These are phyloP conservation scores for Popillia japonica DNA, from an alignment of 1,140 invertebrate genomes.

Conservation along the genomic window DNA sequence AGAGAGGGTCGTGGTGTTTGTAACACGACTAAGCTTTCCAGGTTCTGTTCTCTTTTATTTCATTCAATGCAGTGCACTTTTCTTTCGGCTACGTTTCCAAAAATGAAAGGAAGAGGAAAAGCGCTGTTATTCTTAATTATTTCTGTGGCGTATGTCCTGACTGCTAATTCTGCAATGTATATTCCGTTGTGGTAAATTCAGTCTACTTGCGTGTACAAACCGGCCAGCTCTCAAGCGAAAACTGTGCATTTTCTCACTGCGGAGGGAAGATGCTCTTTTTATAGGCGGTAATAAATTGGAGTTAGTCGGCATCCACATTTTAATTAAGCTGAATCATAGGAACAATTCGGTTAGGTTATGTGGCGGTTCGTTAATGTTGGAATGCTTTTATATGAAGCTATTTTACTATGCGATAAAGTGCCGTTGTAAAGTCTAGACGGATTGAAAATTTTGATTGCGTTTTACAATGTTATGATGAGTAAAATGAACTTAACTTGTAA, in stretches of 20 bases:
- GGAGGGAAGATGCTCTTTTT: not conserved
- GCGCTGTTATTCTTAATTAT: constrained; percentile 2
- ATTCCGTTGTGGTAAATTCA: not conserved
- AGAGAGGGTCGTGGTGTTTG: not conserved
- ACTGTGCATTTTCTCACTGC: not conserved
- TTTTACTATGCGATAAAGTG: not conserved
- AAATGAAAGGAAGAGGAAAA: not conserved
- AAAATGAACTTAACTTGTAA: too few relatives aligned
- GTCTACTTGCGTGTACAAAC: not conserved
- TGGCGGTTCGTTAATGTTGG: not conserved
- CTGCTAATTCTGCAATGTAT: not conserved
- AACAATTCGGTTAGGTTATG: not conserved
- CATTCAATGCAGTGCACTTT: not conserved
- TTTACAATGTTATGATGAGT: too few relatives aligned
- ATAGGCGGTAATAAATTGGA: not conserved
- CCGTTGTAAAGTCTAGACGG: not conserved
- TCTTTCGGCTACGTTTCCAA: not conserved
- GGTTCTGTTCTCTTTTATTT: too few relatives aligned
- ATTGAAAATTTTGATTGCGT: too few relatives aligned
- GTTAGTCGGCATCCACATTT: not conserved
- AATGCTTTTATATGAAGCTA: not conserved
- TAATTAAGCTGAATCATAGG: not conserved
- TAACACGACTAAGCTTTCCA: not conserved
- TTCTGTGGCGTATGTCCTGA: not conserved
- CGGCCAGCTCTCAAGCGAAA: not conserved